Evolutionary conservation across 2,797 vertebrate genomes (phyloP).

Genomic region (Megalops cyprinoides): DNA sequence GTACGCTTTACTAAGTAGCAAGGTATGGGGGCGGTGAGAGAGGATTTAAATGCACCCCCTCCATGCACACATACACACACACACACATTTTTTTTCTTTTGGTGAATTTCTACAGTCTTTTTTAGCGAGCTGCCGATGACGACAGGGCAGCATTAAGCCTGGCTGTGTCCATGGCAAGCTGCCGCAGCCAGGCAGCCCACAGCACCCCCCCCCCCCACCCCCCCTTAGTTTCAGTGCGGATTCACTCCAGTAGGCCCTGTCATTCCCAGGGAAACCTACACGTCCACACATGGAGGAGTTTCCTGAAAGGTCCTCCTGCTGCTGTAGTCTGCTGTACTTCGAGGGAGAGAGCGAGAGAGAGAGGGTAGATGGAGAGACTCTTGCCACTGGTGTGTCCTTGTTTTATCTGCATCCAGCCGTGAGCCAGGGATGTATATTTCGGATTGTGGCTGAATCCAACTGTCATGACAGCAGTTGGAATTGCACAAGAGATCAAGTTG

Average conservation of each 20-base stretch:
- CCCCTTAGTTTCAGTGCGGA: conserved; percentile 73
- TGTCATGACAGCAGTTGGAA: conserved; percentile 12
- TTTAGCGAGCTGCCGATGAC: conserved; percentile 78
- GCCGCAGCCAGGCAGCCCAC: conserved; percentile 79
- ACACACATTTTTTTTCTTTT: conserved; percentile 64
- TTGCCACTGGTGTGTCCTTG: conserved; percentile 45
- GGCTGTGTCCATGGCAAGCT: conserved; percentile 82
- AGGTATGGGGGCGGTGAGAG: conserved; percentile 79
- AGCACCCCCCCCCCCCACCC: conserved; percentile 78
- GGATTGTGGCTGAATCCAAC: conserved; percentile 43
- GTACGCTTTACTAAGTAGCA: conserved; percentile 79
- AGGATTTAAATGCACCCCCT: conserved; percentile 78
- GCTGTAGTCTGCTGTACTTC: neutral
- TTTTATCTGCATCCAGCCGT: conserved; percentile 38
- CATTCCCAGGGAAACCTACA: conserved; percentile 81
- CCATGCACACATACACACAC: conserved; percentile 61
- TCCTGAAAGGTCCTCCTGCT: conserved; percentile 72
- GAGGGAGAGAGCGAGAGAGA: conserved; percentile 24
- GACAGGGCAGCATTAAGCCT: conserved; percentile 80
- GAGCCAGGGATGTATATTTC: conserved; percentile 50
- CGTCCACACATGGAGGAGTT: conserved; percentile 78
- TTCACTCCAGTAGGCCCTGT: conserved; percentile 80
- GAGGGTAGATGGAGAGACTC: neutral
- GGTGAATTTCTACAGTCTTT: conserved; percentile 75
- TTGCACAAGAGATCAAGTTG: neutral